A percentile compares a stretch with the other conserved stretches of the same genome.
Evolutionary conservation across 2,113 vertebrate genomes (phyloP).

Genomic region (Rhinolophus sinicus): DNA sequence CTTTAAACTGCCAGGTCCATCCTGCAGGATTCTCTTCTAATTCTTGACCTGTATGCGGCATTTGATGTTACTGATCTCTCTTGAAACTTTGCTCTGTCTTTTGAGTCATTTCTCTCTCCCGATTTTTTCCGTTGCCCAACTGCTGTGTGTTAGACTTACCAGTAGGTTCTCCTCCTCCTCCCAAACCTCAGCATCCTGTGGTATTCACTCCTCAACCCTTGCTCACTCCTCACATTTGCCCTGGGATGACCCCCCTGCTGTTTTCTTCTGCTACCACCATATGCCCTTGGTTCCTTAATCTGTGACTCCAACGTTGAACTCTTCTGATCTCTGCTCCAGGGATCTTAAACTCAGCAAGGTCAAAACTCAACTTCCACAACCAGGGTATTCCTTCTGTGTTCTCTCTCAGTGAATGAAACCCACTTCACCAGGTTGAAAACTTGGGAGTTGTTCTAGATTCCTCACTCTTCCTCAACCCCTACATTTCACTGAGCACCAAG

Average conservation of each 20-base stretch:
- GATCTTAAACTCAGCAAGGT: background rate
- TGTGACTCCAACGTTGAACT: background rate
- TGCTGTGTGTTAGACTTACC: background rate
- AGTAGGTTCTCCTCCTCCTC: background rate
- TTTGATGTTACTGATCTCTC: background rate
- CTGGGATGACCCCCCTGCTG: accelerated
- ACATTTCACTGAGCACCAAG: background rate
- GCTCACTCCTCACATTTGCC: background rate
- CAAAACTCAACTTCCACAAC: background rate
- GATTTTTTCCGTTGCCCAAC: background rate
- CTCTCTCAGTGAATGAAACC: background rate
- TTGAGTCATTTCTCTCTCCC: background rate
- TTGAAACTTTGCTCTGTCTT: background rate
- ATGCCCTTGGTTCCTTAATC: background rate
- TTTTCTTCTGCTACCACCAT: background rate
- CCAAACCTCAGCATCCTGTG: background rate
- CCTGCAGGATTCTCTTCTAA: background rate
- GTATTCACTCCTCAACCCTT: background rate
- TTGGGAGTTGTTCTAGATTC: background rate
- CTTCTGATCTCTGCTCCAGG: background rate
- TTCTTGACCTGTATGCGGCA: background rate
- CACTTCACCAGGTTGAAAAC: background rate
- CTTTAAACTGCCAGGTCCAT: background rate
- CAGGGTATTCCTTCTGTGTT: background rate
- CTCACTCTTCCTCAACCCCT: background rate